These are phyloP conservation scores for Australoheros facetus DNA, from an alignment of 2,797 vertebrate genomes.

Conservation along the genomic window DNA sequence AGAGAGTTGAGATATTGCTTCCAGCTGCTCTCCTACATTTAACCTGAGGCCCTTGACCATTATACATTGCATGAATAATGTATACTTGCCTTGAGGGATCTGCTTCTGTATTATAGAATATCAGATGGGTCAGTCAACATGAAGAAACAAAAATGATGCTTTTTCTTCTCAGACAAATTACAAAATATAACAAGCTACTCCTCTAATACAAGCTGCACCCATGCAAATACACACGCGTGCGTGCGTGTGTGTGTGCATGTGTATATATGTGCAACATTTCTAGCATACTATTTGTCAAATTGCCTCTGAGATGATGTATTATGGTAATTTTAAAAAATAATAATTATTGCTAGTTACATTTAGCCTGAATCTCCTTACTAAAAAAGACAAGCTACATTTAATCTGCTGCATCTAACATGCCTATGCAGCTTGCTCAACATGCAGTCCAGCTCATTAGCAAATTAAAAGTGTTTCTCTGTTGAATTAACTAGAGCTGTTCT, in stretches of 20 bases:
- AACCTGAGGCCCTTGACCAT: slow-evolving; percentile 65
- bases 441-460: background rate
- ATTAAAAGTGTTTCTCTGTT: background rate
- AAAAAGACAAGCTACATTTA: background rate
- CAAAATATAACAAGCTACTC: background rate
- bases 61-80: slow-evolving; percentile 64
- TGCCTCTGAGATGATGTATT: background rate
- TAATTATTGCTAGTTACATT: background rate
- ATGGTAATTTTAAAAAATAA: no score
- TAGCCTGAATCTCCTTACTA: background rate
- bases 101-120: slow-evolving; percentile 9
- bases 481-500: background rate
- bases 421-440: background rate
- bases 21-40: slow-evolving; percentile 42
- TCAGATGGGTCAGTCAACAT: slow-evolving; percentile 14
- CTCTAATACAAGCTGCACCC: background rate
- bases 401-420: background rate
- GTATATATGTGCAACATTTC: background rate
- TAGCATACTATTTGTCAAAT: background rate
- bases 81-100: slow-evolving; percentile 14
- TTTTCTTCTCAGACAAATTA: background rate
- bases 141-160: slow-evolving; percentile 1
- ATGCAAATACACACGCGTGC: background rate
- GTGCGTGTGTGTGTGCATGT: background rate
- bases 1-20: slow-evolving; percentile 32